phyloP scores from a whole-genome alignment of 2,888 invertebrate species.

The Aphodius sticticus region DNA sequence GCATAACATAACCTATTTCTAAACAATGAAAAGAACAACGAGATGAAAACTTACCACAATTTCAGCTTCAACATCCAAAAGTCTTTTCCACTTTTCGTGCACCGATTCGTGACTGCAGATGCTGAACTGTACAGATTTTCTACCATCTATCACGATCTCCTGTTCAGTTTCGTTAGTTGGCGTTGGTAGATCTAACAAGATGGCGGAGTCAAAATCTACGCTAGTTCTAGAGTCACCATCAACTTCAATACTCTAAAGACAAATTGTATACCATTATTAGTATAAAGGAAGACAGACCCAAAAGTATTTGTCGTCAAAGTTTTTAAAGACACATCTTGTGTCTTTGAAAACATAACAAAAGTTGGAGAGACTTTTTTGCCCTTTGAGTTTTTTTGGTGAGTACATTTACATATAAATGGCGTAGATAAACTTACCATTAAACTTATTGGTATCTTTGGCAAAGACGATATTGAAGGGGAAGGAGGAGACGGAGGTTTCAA shows the following conservation, averaged over 20 bases:
- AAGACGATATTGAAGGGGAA: conserved; percentile 75
- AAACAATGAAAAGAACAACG: neutral
- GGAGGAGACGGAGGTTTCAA: conserved; percentile 69
- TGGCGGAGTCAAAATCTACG: conserved; percentile 61
- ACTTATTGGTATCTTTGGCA: conserved; percentile 79
- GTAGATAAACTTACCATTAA: conserved; percentile 64
- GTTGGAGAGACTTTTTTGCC: too few species aligned
- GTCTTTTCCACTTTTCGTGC: conserved; percentile 78
- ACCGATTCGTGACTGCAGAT: conserved; percentile 74
- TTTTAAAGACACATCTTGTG: too few species aligned
- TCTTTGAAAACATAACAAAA: too few species aligned
- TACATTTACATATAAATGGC: neutral
- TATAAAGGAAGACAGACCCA: too few species aligned
- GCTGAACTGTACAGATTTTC: conserved; percentile 53
- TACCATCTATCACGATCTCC: conserved; percentile 71
- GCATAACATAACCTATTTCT: too few species aligned
- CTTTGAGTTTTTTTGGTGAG: too few species aligned
- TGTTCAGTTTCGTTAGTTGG: conserved; percentile 68
- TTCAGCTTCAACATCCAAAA: conserved; percentile 74
- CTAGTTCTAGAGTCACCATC: conserved; percentile 73
- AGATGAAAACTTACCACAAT: conserved; percentile 71
- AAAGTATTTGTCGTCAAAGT: too few species aligned
- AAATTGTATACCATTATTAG: conserved; percentile 49
- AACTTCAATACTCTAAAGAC: conserved; percentile 61
- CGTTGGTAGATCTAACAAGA: conserved; percentile 62